Evolutionary conservation across 2,797 vertebrate species (phyloP), one percentile per base, ranked within the genome.

Genomic region (Chelon labrosus): DNA sequence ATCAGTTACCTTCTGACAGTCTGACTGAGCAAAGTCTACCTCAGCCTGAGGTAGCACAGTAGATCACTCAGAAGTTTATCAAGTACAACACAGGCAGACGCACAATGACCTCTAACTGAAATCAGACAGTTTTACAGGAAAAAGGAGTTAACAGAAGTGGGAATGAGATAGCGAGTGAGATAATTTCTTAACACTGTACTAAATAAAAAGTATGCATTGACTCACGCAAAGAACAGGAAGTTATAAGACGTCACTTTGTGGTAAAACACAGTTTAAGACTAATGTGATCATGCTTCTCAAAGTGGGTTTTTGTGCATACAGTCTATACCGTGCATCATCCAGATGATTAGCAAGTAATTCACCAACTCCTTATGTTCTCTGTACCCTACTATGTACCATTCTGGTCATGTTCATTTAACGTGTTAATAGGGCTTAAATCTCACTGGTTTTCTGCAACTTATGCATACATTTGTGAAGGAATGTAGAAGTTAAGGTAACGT

Each of bases 1-100:
- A 93, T 92, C 82, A 92, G 88, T 92, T 85, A 91, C 82, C 54
- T 79, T 78, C 71, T 16, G 17, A 53, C 63, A 60, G 66, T 8
- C 76, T 54, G 56, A 50, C 61, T 39, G 92, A 85, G 78, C 89
- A 91, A 93, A 92, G 90, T 93, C 80, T 10, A 12, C 38, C 62
- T 78, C n/a, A n/a, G 79, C 16, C 56, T 10, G 14, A 20, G 47
- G 44, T 55, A 66, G 55, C 14, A 19, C 54, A 8, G 35, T 27
- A 22, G 49, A 66, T 52, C 38, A 31, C 63, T 35, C 64, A 61
- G 10, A 59, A 47, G 19, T 39, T 65, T 47, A 9, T 10, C 59
- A 60, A 77, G 62, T 64, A 59, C 51, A 73, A 37, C 41, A 19
- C 41, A 65, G 38, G 59, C 77, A 58, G 17, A 70, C 52, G 47